Conservation (phyloP, 1,140 invertebrate species). For the Lepidurus couesii region DNA sequence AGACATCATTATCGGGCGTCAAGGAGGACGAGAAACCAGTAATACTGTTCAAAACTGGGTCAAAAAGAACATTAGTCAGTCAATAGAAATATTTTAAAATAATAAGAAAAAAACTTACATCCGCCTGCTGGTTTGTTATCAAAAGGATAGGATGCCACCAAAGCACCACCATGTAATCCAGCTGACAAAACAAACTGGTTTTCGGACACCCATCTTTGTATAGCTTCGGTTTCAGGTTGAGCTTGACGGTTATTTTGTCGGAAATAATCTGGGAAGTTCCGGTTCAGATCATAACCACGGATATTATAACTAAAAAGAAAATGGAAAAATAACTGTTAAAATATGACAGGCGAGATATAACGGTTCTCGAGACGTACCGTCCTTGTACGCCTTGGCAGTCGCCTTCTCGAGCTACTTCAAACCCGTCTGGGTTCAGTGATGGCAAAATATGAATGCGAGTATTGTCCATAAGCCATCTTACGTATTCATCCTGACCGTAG, state of each 20-base stretch:
- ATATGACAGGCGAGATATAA: neutral
- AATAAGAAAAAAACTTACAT: neutral
- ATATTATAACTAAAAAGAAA: slow-evolving; percentile 66
- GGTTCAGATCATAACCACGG: slow-evolving; percentile 78
- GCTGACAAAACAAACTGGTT: slow-evolving; percentile 88
- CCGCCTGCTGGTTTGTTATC: slow-evolving; percentile 56
- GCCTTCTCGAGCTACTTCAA: slow-evolving; percentile 76
- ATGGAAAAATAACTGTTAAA: neutral
- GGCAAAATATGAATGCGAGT: slow-evolving; percentile 87
- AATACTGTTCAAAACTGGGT: slow-evolving; percentile 10
- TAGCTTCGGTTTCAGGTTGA: slow-evolving; percentile 87
- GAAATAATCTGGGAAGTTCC: slow-evolving; percentile 90
- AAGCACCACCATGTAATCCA: slow-evolving; percentile 82
- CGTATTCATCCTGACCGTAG: slow-evolving; percentile 70
- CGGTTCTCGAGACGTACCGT: slow-evolving; percentile 51
- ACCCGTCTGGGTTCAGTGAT: slow-evolving; percentile 88
- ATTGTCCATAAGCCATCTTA: slow-evolving; percentile 79
- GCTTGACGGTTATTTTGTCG: slow-evolving; percentile 74
- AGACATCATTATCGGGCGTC: slow-evolving; percentile 89
- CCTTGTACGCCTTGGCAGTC: slow-evolving; percentile 77
- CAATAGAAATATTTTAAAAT: neutral
- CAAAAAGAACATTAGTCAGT: neutral
- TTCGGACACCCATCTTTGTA: slow-evolving; percentile 88
- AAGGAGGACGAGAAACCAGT: neutral
- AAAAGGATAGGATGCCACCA: slow-evolving; percentile 87